Percentiles rank a stretch among this genome's conserved stretches.
phyloP scores from a whole-genome alignment of 2,888 invertebrate species.

The Anagyrus pseudococci region DNA sequence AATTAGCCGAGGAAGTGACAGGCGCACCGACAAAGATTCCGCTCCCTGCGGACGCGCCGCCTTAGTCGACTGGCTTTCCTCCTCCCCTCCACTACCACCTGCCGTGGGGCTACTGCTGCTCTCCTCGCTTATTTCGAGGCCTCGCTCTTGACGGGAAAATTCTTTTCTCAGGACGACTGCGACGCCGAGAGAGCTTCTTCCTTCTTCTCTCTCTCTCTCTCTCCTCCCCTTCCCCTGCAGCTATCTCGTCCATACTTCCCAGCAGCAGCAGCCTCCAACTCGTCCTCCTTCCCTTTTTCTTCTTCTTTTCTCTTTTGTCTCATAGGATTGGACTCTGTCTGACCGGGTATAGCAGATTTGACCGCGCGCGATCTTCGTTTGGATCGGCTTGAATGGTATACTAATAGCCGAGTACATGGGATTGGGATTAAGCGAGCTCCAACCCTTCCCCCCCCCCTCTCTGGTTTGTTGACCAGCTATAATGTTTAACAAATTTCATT shows the following conservation, averaged over 20 bases:
- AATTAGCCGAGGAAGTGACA: constrained; percentile 52
- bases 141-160: constrained; percentile 24
- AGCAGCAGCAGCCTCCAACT: neutral
- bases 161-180: constrained; percentile 23
- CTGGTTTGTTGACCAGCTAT: no score
- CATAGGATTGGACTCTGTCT: no score
- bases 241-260: neutral
- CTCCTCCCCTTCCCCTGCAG: neutral
- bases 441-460: no score
- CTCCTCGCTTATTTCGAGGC: constrained; percentile 20
- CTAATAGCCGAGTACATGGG: no score
- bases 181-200: neutral
- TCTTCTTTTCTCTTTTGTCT: neutral
- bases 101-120: no score
- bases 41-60: no score
- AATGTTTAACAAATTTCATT: no score
- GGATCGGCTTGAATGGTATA: no score
- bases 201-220: neutral
- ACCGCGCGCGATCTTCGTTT: no score
- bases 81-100: neutral
- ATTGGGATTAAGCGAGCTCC: no score
- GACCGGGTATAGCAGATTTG: no score
- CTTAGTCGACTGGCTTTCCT: constrained; percentile 23
- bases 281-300: neutral
- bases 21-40: constrained; percentile 49